These are phyloP conservation scores for Gallinago stenura DNA, from an alignment of 2,797 vertebrate genomes.

Conservation along the genomic window DNA sequence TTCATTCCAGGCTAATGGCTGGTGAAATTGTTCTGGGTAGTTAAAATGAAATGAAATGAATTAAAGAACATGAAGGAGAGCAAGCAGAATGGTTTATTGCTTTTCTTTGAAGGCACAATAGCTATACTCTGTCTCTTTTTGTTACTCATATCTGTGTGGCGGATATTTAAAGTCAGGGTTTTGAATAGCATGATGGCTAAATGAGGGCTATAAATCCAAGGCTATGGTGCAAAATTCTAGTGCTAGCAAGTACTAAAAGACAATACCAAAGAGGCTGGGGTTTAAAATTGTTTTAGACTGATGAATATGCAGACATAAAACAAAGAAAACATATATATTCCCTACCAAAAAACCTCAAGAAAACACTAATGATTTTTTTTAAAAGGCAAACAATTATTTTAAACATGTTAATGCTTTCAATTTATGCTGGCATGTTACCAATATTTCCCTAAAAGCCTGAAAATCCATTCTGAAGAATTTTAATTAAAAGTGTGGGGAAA, in stretches of 20 bases:
- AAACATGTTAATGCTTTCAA: background rate
- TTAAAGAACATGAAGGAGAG: conserved; percentile 82
- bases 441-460: background rate
- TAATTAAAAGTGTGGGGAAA: background rate
- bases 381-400: background rate
- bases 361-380: background rate
- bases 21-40: conserved; percentile 84
- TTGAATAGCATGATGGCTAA: conserved; percentile 72
- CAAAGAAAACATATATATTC: background rate
- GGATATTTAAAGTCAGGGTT: conserved; percentile 75
- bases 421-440: background rate
- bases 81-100: conserved; percentile 80
- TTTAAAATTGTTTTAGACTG: conserved; percentile 69
- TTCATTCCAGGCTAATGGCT: conserved; percentile 84
- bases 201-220: conserved; percentile 77
- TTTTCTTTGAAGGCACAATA: conserved; percentile 80
- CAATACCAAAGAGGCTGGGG: conserved; percentile 24
- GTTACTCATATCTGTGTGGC: conserved; percentile 74
- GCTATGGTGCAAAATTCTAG: conserved; percentile 60
- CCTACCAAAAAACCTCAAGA: background rate
- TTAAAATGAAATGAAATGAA: conserved; percentile 86
- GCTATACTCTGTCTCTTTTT: conserved; percentile 77
- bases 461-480: background rate
- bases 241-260: conserved; percentile 58
- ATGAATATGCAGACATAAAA: conserved; percentile 72